phyloP scores from a whole-genome alignment of 2,113 vertebrate genomes.

The Brachypteracias leptosomus region DNA sequence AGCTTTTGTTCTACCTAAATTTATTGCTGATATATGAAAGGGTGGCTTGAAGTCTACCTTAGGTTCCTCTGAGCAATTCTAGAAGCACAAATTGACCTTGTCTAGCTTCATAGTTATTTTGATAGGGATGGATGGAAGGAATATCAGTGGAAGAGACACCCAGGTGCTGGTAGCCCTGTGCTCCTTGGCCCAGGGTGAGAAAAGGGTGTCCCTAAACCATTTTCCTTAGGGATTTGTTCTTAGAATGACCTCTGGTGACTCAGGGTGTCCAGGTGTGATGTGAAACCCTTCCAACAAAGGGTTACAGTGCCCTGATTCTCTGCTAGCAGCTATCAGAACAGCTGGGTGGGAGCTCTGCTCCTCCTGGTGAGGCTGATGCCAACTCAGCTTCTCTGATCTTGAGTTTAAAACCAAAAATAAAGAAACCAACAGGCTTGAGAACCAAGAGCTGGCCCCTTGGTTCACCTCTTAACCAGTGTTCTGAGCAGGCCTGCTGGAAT shows the following conservation, averaged over 20 bases:
- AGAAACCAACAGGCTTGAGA: not conserved
- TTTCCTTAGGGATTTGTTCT: not conserved
- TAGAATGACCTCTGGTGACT: not conserved
- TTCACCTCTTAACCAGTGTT: not conserved
- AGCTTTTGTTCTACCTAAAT: not conserved
- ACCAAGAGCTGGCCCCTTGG: not conserved
- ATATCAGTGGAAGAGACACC: not conserved
- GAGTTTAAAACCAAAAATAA: not conserved
- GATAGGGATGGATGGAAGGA: not conserved
- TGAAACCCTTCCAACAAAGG: not conserved
- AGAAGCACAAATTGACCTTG: not conserved
- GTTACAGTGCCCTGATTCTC: not conserved
- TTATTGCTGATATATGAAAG: not conserved
- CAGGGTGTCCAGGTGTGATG: not conserved
- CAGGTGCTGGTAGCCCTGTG: not conserved
- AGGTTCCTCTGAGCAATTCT: not conserved
- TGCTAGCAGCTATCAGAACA: not conserved
- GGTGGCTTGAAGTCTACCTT: not conserved
- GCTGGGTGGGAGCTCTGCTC: not conserved
- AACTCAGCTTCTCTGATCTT: not conserved
- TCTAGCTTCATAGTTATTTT: not conserved
- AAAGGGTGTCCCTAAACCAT: not conserved
- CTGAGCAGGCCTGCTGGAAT: not conserved
- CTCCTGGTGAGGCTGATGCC: not conserved
- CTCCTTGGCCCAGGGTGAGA: not conserved